Base-by-base conservation (phyloP, 2,888 invertebrate genomes). In the Matsumyia berberina region DNA sequence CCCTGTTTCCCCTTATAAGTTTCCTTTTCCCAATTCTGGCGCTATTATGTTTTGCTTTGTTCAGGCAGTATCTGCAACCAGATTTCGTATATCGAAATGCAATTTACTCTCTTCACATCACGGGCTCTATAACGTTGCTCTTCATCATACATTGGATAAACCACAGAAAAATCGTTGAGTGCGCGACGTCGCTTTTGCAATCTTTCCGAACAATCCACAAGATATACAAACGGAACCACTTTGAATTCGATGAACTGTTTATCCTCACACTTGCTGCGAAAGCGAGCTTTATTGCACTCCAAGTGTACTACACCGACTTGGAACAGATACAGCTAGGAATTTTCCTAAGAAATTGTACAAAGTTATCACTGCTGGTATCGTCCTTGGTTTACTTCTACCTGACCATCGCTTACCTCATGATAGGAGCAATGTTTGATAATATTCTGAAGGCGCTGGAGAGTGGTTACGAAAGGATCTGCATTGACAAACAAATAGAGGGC, bases 381-480 rank as follows among this genome's bases (percentile, higher is more conserved):
- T 64, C 73, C 0, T 53, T n/a, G 8, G 11, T 55, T 29, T 55
- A 74, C 55, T 8, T 62, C 8, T 44, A 17, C 29, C 6, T 74
- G 11, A 46, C 44, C 3, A n/a, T 55, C 15, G 15, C 39, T 4
- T 64, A 64, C 64, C 44, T 74, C 0, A 15, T 55, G 7, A 42
- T 74, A 37, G 73, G 73, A 29, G 44, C 55, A 33, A 37, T 74
- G 53, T 64, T 74, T 6, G 73, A 74, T 37, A 74, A 74, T 11
- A 42, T 64, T 8, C 15, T 42, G 15, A 6, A 15, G 2, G 55
- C 53, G 0, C 55, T 74, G 44, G 64, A 64, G 1, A 44, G 29
- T 0, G 46, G 31, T 15, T 35, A 55, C 12, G 29, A 64, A 1
- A 35, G 29, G 6, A 74, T 74, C 4, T 62, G 55, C 17, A 15